Conservation (phyloP, 2,888 invertebrate species). For the Subacronicta megacephala region DNA sequence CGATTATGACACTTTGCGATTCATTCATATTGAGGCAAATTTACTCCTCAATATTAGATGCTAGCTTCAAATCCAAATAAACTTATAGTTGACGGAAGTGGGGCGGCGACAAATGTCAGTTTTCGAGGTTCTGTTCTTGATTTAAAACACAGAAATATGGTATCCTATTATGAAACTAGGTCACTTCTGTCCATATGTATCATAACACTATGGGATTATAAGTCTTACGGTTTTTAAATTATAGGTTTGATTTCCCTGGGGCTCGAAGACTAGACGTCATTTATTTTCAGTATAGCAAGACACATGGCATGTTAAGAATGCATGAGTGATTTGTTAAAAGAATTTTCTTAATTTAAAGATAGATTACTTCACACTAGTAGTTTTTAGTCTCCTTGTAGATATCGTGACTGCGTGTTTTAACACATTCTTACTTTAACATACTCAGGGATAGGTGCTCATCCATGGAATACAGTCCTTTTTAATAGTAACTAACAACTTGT, state of each 20-base stretch:
- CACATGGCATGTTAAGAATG: conserved; percentile 8
- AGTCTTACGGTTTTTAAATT: conserved; percentile 28
- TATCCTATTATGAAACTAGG: no score
- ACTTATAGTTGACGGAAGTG: conserved; percentile 13
- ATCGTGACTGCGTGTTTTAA: no score
- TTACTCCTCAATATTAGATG: conserved; percentile 21
- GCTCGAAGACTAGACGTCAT: conserved; percentile 13
- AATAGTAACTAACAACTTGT: no score
- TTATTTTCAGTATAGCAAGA: conserved; percentile 14
- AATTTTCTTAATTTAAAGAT: not conserved
- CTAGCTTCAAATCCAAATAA: conserved; percentile 27
- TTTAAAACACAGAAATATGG: no score
- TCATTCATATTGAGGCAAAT: conserved; percentile 39
- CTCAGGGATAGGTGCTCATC: no score
- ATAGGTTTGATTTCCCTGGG: conserved; percentile 40
- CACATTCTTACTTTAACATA: no score
- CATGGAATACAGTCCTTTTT: no score
- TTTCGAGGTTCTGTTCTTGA: not conserved
- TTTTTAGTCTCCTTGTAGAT: no score
- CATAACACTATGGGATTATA: conserved; percentile 17
- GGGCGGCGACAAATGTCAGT: conserved; percentile 1
- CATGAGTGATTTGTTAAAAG: conserved; percentile 6
- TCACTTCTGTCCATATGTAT: conserved; percentile 1
- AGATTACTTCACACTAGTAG: not conserved
- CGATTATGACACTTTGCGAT: no score